These are phyloP conservation scores for Vulpes ferrilata DNA, from an alignment of 2,113 vertebrate species.

Conservation along the genomic window DNA sequence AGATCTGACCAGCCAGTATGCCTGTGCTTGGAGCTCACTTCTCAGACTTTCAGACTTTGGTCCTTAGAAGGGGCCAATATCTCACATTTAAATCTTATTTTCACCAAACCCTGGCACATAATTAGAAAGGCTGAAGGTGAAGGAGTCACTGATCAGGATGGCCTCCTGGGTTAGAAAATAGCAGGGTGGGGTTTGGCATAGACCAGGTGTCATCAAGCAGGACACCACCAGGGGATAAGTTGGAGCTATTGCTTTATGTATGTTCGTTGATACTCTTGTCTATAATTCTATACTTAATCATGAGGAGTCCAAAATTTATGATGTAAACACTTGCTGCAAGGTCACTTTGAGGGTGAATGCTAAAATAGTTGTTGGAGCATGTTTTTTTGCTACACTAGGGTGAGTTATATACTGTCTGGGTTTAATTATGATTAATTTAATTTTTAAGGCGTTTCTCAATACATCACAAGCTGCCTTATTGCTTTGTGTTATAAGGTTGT, in stretches of 20 bases:
- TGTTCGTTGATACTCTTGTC: constrained; percentile 26
- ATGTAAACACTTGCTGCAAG: constrained; percentile 46
- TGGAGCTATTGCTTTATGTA: constrained; percentile 45
- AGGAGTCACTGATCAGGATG: not conserved
- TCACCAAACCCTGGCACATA: not conserved
- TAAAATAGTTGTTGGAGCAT: constrained; percentile 11
- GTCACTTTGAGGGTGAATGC: constrained; percentile 38
- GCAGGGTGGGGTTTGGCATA: not conserved
- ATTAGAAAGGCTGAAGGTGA: not conserved
- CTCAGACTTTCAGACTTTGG: constrained; percentile 16
- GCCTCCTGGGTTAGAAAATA: not conserved
- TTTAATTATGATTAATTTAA: constrained; percentile 40
- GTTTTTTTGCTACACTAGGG: constrained; percentile 5
- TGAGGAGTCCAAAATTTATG: not conserved
- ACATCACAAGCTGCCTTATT: constrained; percentile 10
- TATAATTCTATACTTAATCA: constrained; percentile 50
- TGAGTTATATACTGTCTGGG: constrained; percentile 48
- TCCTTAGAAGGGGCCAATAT: not conserved
- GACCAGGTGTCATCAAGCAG: not conserved
- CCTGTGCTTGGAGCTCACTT: not conserved
- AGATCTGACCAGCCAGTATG: constrained; percentile 9
- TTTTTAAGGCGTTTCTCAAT: constrained; percentile 11
- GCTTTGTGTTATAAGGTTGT: constrained; percentile 8
- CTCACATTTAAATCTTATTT: constrained; percentile 46
- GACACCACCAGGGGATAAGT: constrained; percentile 35